These are phyloP conservation scores for Nephrotoma guestfalica DNA, from an alignment of 2,888 invertebrate genomes.

Conservation along the genomic window DNA sequence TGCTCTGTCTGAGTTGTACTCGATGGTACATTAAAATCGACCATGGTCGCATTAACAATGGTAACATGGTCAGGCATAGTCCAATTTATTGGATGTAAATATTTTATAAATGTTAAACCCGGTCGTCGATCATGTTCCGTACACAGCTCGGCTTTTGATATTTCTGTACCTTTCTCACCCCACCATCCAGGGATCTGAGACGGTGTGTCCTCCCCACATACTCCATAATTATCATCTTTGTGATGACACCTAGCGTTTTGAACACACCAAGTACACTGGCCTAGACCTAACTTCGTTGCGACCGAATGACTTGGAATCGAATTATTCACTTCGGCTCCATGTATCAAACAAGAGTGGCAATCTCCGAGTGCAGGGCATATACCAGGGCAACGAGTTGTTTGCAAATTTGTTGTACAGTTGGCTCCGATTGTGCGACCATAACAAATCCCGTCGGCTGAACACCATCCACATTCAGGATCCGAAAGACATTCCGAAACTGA, in stretches of 20 bases:
- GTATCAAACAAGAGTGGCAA: slow-evolving; percentile 81
- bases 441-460: slow-evolving; percentile 67
- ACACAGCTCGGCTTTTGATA: slow-evolving; percentile 60
- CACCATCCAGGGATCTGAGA: slow-evolving; percentile 81
- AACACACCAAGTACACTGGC: slow-evolving; percentile 85
- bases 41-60: slow-evolving; percentile 73
- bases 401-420: slow-evolving; percentile 80
- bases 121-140: slow-evolving; percentile 65
- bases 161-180: slow-evolving; percentile 69
- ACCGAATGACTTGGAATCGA: slow-evolving; percentile 38
- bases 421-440: slow-evolving; percentile 75
- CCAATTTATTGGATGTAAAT: slow-evolving; percentile 74
- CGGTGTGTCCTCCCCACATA: slow-evolving; percentile 73
- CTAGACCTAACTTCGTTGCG: slow-evolving; percentile 60
- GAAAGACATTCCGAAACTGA: slow-evolving; percentile 68
- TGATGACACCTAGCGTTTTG: slow-evolving; percentile 84
- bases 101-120: slow-evolving; percentile 77
- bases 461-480: slow-evolving; percentile 92
- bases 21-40: slow-evolving; percentile 60
- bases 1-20: slow-evolving; percentile 53
- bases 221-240: slow-evolving; percentile 59
- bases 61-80: slow-evolving; percentile 79
- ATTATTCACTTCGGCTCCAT: slow-evolving; percentile 34
- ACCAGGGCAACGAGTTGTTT: slow-evolving; percentile 75
- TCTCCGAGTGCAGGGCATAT: slow-evolving; percentile 79